Base-by-base conservation (phyloP, 1,140 invertebrate genomes). In the Drosophila rufa region DNA sequence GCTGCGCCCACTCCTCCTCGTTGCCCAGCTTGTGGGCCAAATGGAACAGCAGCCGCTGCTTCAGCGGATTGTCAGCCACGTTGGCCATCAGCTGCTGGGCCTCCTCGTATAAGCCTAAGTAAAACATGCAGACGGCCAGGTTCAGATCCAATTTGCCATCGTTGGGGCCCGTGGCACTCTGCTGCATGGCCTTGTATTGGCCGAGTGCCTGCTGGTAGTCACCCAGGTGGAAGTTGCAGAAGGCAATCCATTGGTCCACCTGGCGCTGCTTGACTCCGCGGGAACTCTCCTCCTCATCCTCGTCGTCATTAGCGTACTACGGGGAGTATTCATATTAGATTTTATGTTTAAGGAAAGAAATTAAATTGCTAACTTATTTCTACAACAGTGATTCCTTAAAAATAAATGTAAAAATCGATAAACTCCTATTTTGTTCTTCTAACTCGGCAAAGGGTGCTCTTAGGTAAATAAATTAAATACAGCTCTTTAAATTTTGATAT, bases 41-140 rank as follows among this genome's bases (percentile, higher is more conserved):
- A 93, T 99, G 99, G 93, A 99, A 99, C 50, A 96, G 94, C 0
- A 99, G 93, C 42, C 98, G 95, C 50, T 94, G 93, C 87, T 97
- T 97, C 2, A 97, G 92, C 4, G 94, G 94, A 94, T 55, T 84
- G 93, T 1, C 95, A 5, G 94, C 2, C 94, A 94, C 65, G 30
- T 55, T 70, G 95, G 93, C 46, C 27, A 96, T 93, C 22, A 94
- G 92, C 80, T 95, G 94, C 62, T 95, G 94, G 0, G 96, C 95
- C 74, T 97, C 96, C 66, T 94, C 94, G 76, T 96, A 95, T 94
- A 95, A 94, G 8, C 98, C 98, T 67, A 99, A 94, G 91, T 98
- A 99, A 92, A 99, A 99, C 93, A 98, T 98, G 93, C 98, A 99
- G 65, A 98, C 99, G 8, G 97, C 98, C 6, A 99, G 93, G 94